These are phyloP conservation scores for Corythaixoides concolor DNA, from an alignment of 2,113 vertebrate genomes.

Conservation along the genomic window DNA sequence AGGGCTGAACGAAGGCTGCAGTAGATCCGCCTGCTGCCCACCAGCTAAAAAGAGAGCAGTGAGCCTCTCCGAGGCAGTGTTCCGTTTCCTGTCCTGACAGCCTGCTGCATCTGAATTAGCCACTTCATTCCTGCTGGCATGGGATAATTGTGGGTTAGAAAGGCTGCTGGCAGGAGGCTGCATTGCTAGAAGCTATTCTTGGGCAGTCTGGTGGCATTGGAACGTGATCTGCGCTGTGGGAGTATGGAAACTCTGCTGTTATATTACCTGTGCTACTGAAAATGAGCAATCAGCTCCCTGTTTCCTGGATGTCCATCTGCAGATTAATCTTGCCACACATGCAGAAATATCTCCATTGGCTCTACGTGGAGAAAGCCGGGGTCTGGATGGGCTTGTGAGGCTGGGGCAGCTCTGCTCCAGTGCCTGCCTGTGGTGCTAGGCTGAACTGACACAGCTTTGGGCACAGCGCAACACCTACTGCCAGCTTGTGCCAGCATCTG, in stretches of 20 bases:
- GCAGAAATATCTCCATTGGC: background rate
- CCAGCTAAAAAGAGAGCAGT: rapidly evolving
- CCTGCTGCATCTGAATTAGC: background rate
- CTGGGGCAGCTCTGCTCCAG: background rate
- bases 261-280: too few species aligned
- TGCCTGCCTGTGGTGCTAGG: background rate
- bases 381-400: background rate
- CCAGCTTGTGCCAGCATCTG: background rate
- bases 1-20: background rate
- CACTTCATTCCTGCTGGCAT: background rate
- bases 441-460: background rate
- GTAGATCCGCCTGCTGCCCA: rapidly evolving
- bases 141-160: background rate
- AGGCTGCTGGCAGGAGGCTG: background rate
- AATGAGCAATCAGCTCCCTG: background rate
- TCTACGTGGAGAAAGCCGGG: rapidly evolving
- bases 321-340: background rate
- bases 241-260: background rate
- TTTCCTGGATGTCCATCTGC: background rate
- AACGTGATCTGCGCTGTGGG: rapidly evolving
- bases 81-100: background rate
- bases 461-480: background rate
- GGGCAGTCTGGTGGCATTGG: background rate
- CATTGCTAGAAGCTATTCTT: rapidly evolving
- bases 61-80: background rate